Percentiles rank a stretch among this genome's conserved stretches.
These are phyloP conservation scores for Diuraphis noxia DNA, from an alignment of 1,140 invertebrate species.

Conservation along the genomic window DNA sequence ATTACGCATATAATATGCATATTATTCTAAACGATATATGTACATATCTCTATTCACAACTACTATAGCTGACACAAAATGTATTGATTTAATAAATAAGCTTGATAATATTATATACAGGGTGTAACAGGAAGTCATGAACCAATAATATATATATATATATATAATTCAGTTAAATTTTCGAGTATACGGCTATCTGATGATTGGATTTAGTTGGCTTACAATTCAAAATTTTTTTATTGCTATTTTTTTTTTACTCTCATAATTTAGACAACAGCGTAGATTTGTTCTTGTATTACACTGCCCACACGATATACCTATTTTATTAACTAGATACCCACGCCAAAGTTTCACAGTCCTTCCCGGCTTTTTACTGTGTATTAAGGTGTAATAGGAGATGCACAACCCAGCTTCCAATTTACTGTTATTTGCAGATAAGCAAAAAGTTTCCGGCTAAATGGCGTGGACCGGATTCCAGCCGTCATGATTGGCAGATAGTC, in stretches of 20 bases:
- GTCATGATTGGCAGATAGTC: background rate
- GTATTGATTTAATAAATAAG: background rate
- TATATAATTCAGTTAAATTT: background rate
- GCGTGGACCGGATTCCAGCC: background rate
- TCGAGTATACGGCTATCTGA: background rate
- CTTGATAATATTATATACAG: background rate
- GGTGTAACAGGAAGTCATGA: background rate
- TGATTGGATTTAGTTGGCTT: background rate
- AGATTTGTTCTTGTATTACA: background rate
- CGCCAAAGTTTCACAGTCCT: background rate
- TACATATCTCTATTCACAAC: background rate
- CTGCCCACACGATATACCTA: background rate
- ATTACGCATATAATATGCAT: too few species aligned
- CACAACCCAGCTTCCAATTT: background rate
- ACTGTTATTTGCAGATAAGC: conserved; percentile 24
- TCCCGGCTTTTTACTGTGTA: background rate
- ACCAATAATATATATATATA: background rate
- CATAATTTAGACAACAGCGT: background rate
- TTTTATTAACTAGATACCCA: background rate
- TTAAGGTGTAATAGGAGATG: background rate
- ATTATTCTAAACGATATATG: too few species aligned
- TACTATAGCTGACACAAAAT: background rate
- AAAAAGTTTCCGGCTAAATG: conserved; percentile 18
- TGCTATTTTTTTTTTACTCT: background rate
- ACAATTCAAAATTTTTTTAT: background rate